phyloP scores from a whole-genome alignment of 2,888 invertebrate genomes.

The Brenthis daphne region DNA sequence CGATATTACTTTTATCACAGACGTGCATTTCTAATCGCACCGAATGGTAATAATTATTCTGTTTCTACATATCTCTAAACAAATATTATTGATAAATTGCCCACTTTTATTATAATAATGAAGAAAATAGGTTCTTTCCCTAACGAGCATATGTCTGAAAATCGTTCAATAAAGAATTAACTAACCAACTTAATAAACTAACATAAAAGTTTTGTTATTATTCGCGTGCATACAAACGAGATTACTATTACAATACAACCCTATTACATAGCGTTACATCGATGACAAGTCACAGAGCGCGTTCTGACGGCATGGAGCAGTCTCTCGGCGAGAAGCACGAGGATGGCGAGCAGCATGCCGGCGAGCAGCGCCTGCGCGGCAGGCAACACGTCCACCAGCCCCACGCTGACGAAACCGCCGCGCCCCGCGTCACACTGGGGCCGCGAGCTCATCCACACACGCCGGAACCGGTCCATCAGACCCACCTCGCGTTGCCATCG shows the following conservation, averaged over 20 bases:
- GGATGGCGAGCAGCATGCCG: constrained; percentile 45
- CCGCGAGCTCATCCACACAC: constrained; percentile 79
- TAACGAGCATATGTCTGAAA: too few relatives aligned
- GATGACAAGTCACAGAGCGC: background rate
- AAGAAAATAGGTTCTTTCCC: too few relatives aligned
- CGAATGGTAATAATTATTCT: too few relatives aligned
- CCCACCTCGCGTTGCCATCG: constrained; percentile 84
- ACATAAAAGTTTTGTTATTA: too few relatives aligned
- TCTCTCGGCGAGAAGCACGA: constrained; percentile 6
- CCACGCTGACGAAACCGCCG: constrained; percentile 79
- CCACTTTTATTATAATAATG: too few relatives aligned
- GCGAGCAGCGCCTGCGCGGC: constrained; percentile 66
- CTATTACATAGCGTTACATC: background rate
- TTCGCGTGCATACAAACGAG: background rate
- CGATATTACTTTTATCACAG: too few relatives aligned
- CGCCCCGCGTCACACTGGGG: constrained; percentile 77
- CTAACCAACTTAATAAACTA: too few relatives aligned
- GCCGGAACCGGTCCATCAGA: constrained; percentile 73
- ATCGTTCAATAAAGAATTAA: too few relatives aligned
- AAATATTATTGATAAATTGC: background rate
- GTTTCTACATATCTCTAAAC: too few relatives aligned
- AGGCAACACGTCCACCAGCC: constrained; percentile 79
- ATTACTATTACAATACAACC: background rate
- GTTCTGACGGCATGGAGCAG: background rate
- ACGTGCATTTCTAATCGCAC: too few relatives aligned